A percentile compares a stretch with the other conserved stretches of the same genome.
Conservation (phyloP, 2,888 invertebrate genomes). For the Megamerina dolium region DNA sequence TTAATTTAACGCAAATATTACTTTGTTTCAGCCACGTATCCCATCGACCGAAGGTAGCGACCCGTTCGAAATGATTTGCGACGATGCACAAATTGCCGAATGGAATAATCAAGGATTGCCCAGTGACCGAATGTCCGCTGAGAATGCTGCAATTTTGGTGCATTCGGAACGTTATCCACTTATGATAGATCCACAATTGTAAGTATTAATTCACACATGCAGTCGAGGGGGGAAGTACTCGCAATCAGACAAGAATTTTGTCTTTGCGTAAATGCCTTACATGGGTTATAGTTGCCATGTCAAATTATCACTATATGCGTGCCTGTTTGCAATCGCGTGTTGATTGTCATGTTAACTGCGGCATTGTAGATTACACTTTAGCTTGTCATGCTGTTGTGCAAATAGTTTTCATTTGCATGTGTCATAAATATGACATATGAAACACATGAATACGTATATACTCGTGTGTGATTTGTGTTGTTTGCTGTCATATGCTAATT, state of each 20-base stretch:
- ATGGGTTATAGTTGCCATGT: too few relatives aligned
- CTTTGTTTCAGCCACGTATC: constrained; percentile 58
- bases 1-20: background rate
- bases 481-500: constrained; percentile 1
- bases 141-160: constrained; percentile 87
- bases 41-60: constrained; percentile 75
- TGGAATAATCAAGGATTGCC: constrained; percentile 96
- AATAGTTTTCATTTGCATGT: constrained; percentile 7
- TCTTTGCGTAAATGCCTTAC: too few relatives aligned
- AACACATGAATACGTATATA: too few relatives aligned
- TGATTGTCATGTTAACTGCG: too few relatives aligned
- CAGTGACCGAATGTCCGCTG: constrained; percentile 87
- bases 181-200: constrained; percentile 89
- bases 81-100: constrained; percentile 84
- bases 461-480: too few relatives aligned
- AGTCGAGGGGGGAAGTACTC: too few relatives aligned
- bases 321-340: too few relatives aligned
- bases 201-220: too few relatives aligned
- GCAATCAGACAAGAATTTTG: too few relatives aligned
- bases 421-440: constrained; percentile 4
- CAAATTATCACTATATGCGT: too few relatives aligned
- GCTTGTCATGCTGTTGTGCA: constrained; percentile 8
- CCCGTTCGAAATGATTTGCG: constrained; percentile 78
- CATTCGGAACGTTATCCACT: constrained; percentile 90
- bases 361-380: too few relatives aligned